Evolutionary conservation across 2,888 invertebrate species (phyloP), one percentile per base, ranked within the genome.

Genomic region (Thalpophila matura): DNA sequence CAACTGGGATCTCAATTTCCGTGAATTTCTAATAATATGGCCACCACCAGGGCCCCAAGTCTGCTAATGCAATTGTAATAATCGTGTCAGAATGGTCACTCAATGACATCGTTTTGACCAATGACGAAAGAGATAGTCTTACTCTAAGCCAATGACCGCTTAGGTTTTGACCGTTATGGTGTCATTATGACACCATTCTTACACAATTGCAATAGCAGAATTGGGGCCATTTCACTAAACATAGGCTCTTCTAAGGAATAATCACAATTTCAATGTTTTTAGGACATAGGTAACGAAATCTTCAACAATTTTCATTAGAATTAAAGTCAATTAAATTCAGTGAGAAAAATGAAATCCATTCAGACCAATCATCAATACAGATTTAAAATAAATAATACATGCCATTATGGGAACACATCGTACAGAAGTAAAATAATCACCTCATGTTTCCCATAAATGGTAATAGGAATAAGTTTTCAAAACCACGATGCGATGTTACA

Each of bases 401-500:
- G 22, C 1, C 6, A 43, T 18, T 42, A 64, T 10, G 10, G 1
- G 10, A 7, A 43, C 16, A 51, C 5, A 33, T 12, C 3, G n/a
- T 24, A 26, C 2, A 54, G 9, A 27, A 26, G 24, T 33, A 16
- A 14, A 35, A 43, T 12, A 20, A 37, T 10, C 33, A n/a, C 12
- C 3, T 16, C 12, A 27, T 20, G 12, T 45, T 26, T 31, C 1
- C 12, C 7, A 37, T 26, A 31, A 42, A 29, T 4, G n/a, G n/a
- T 31, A 42, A 33, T 22, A 26, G 6, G 6, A 20, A 24, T 14
- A 35, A 33, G 5, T 22, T 37, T 65, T 55, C 20, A 47, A 51
- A 58, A 51, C 45, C 18, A 38, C 51, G 31, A 50, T 10, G 18
- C 33, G 27, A 50, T 35, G 33, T 24, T 53, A 27, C 46, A 35